A percentile compares a stretch with the other conserved stretches of the same genome.
Conservation (phyloP, 1,140 invertebrate species). For the Paracyclopina nana region DNA sequence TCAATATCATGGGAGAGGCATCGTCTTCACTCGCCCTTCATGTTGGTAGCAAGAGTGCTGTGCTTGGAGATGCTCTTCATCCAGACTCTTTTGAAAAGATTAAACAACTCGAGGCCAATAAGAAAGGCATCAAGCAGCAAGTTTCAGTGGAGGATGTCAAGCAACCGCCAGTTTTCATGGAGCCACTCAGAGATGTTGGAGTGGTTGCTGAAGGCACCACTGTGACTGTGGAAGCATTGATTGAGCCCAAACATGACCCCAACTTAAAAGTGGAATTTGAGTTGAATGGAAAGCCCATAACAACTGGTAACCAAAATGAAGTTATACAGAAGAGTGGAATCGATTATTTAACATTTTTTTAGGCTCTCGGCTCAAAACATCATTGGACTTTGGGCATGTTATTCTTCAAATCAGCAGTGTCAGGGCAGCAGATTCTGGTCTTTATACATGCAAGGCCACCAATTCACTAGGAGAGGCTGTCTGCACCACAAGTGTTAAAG, state of each 20-base stretch:
- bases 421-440: conserved; percentile 68
- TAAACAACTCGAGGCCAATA: conserved; percentile 27
- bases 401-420: conserved; percentile 67
- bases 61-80: conserved; percentile 35
- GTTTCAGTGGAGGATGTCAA: conserved; percentile 48
- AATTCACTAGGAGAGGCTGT: conserved; percentile 75
- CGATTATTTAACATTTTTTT: no score
- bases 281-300: conserved; percentile 67
- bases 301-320: conserved; percentile 44
- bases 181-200: conserved; percentile 55
- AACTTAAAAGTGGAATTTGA: conserved; percentile 85
- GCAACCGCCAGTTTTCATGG: conserved; percentile 67
- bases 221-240: conserved; percentile 73
- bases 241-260: conserved; percentile 90
- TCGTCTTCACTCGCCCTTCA: conserved; percentile 35
- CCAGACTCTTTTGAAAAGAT: conserved; percentile 32
- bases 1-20: conserved; percentile 70
- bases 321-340: no score
- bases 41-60: conserved; percentile 36
- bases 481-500: conserved; percentile 70
- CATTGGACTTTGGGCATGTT: conserved; percentile 83
- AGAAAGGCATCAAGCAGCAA: conserved; percentile 34
- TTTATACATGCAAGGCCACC: conserved; percentile 80
- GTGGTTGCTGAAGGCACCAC: conserved; percentile 70
- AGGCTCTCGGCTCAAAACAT: conserved; percentile 56